Evolutionary conservation across 2,888 invertebrate genomes (phyloP).

Genomic region (Drosophila peninsularis): DNA sequence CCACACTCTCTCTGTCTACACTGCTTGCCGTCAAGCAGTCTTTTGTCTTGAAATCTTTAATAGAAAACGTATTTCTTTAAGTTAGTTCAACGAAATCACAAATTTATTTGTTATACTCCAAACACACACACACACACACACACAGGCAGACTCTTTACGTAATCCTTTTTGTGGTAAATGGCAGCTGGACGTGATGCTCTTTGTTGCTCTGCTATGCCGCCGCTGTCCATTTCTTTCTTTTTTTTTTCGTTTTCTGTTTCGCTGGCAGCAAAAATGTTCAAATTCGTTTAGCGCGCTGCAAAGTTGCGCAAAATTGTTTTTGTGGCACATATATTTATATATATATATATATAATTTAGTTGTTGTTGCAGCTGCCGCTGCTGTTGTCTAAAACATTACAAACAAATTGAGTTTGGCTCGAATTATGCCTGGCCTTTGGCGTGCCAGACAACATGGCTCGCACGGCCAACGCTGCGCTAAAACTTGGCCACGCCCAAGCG

Average conservation of each 20-base stretch:
- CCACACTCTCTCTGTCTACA: background rate
- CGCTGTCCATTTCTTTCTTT: background rate
- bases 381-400: constrained; percentile 62
- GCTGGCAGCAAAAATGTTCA: constrained; percentile 44
- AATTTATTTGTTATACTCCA: constrained; percentile 29
- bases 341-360: constrained; percentile 48
- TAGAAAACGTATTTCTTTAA: constrained; percentile 2
- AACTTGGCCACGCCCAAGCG: constrained; percentile 62
- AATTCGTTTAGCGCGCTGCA: constrained; percentile 74
- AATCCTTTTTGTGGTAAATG: constrained; percentile 31
- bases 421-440: constrained; percentile 66
- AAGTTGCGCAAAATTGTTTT: constrained; percentile 71
- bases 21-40: background rate
- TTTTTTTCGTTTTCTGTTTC: constrained; percentile 5
- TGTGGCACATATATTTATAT: constrained; percentile 25
- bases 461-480: constrained; percentile 12
- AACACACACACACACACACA: constrained; percentile 4
- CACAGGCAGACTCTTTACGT: background rate
- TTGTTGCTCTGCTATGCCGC: constrained; percentile 7
- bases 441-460: constrained; percentile 41
- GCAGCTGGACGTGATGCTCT: constrained; percentile 27
- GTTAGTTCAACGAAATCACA: constrained; percentile 34
- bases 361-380: constrained; percentile 40
- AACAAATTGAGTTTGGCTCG: constrained; percentile 76
- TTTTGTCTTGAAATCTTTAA: background rate